Evolutionary conservation across 2,797 vertebrate genomes (phyloP), one percentile per base, ranked within the genome.

Genomic region (Phylloscopus collybita): DNA sequence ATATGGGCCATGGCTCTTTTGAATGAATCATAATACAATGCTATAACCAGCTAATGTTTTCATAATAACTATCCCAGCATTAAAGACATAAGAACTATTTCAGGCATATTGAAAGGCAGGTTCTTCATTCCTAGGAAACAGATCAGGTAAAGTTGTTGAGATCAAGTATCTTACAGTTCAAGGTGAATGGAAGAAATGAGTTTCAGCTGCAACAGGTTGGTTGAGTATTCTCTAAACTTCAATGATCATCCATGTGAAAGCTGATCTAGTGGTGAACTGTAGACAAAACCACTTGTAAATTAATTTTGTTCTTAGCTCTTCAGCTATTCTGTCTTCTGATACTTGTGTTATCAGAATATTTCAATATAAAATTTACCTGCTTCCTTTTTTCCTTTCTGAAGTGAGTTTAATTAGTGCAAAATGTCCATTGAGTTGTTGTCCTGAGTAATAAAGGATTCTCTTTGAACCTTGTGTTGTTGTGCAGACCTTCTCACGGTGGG

Each of bases 151-250:
- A 75, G 67, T 78, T 10, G 2, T 76, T 93, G 57, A 90, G 80
- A 75, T 86, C 30, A 87, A 93, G 54, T 80, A 23, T 80, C 5
- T 91, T 44, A 25, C 18, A 9, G 32, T 92, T 49, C 42, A 51
- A 54, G 64, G n/a, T 59, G 75, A 81, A 53, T 15, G 18, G 47
- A 85, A 85, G 42, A 56, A 91, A 91, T 64, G 34, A 40, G 57
- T 92, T 91, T 84, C 65, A 44, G 1, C 64, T 85, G 78, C 92
- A 94, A 95, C 85, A 94, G 83, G 88, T 91, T 86, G 78, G 36
- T 29, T 61, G 71, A 94, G 59, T 72, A 75, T 92, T 91, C 86
- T 89, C 83, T 53, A 29, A 26, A 54, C 74, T 83, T 93, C 72
- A 76, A 64, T 70, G 66, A 79, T 91, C 64, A 72, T 81, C 38